Evolutionary conservation across 1,140 invertebrate genomes (phyloP).

Genomic region (Ectropis grisescens): DNA sequence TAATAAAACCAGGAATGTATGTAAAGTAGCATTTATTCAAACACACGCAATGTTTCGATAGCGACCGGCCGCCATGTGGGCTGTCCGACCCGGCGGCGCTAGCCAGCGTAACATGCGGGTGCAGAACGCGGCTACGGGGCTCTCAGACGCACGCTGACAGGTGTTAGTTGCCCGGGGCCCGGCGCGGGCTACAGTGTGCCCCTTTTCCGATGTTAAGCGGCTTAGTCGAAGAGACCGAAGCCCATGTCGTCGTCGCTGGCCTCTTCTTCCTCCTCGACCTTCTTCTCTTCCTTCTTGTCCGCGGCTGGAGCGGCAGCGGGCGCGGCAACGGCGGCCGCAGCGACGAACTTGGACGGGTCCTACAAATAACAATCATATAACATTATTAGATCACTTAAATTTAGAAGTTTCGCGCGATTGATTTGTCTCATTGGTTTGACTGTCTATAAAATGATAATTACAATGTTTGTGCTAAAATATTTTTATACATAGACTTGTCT

Average conservation of each 20-base stretch:
- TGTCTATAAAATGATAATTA: too few species aligned
- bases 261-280: constrained; percentile 84
- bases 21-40: not conserved
- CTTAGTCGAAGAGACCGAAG: constrained; percentile 95
- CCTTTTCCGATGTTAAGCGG: not conserved
- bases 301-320: constrained; percentile 74
- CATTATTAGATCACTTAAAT: too few species aligned
- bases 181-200: not conserved
- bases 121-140: not conserved
- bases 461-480: too few species aligned
- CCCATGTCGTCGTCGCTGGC: constrained; percentile 97
- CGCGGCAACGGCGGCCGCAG: constrained; percentile 75
- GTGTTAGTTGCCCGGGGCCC: constrained; percentile 1
- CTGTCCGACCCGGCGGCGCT: constrained; percentile 15
- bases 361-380: constrained; percentile 62
- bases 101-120: constrained; percentile 4
- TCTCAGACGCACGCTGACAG: not conserved
- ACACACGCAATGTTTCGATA: constrained; percentile 5
- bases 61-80: constrained; percentile 15
- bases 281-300: constrained; percentile 77
- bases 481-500: too few species aligned
- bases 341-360: constrained; percentile 94
- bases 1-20: too few species aligned
- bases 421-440: too few species aligned
- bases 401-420: too few species aligned